Percentiles rank a stretch among this genome's conserved stretches.
Evolutionary conservation across 2,113 vertebrate species (phyloP).

Genomic region (Craseonycteris thonglongyai): DNA sequence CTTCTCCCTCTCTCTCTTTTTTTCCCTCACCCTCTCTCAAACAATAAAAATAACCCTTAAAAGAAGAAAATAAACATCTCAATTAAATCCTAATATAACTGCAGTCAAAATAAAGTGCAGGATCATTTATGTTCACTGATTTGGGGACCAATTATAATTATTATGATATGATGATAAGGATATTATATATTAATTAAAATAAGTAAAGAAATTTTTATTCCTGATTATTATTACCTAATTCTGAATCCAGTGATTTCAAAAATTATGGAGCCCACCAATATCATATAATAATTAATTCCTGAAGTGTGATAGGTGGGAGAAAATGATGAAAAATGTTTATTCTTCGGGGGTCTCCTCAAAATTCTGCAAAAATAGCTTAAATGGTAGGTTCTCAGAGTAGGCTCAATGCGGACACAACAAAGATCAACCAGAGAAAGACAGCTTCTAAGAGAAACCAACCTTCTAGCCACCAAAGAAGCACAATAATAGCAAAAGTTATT

Average conservation of each 20-base stretch:
- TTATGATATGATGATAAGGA: neutral
- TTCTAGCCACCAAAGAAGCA: neutral
- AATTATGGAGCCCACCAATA: neutral
- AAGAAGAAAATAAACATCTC: neutral
- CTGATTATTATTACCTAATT: neutral
- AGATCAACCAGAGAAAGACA: neutral
- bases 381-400: neutral
- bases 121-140: neutral
- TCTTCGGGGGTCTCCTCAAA: neutral
- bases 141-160: neutral
- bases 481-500: neutral
- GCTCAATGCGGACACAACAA: neutral
- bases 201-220: neutral
- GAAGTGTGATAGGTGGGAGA: neutral
- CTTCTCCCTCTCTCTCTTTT: too few relatives aligned
- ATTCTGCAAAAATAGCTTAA: neutral
- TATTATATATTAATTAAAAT: neutral
- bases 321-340: neutral
- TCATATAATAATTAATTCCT: neutral
- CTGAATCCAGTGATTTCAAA: neutral
- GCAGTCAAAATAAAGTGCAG: neutral
- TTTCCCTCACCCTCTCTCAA: too few relatives aligned
- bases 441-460: neutral
- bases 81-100: neutral
- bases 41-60: too few relatives aligned